These are phyloP conservation scores for Drosophila kohkoa DNA, from an alignment of 1,140 invertebrate genomes.

Conservation along the genomic window DNA sequence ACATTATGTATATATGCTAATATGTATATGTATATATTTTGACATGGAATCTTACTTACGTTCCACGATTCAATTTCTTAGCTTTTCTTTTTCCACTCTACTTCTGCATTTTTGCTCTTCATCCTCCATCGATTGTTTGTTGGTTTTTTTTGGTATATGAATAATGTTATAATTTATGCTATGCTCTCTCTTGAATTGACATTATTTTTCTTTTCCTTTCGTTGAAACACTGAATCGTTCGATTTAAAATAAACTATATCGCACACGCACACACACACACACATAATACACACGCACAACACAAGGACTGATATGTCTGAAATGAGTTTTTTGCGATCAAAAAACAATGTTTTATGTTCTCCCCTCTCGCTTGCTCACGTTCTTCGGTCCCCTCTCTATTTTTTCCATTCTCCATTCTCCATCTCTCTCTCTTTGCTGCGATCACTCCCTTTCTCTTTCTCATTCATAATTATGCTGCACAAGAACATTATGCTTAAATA, in stretches of 20 bases:
- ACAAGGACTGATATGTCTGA: slow-evolving; percentile 43
- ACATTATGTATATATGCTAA: slow-evolving; percentile 27
- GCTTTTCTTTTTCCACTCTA: background rate
- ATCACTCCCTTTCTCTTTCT: background rate
- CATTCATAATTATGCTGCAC: background rate
- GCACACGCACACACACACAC: slow-evolving; percentile 5
- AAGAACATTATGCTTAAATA: background rate
- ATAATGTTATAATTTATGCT: slow-evolving; percentile 48
- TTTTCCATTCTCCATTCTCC: background rate
- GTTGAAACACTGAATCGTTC: slow-evolving; percentile 56
- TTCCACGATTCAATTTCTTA: slow-evolving; percentile 13
- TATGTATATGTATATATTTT: slow-evolving; percentile 19
- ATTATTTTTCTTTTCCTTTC: slow-evolving; percentile 36
- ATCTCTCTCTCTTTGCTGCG: background rate
- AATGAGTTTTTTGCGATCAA: slow-evolving; percentile 11
- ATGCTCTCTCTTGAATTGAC: slow-evolving; percentile 46
- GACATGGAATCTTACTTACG: background rate
- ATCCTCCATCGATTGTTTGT: background rate
- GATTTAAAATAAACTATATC: slow-evolving; percentile 11
- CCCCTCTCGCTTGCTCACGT: background rate
- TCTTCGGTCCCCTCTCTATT: background rate
- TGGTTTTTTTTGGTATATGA: slow-evolving; percentile 45
- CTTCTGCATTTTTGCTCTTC: too few relatives aligned
- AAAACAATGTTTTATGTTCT: background rate
- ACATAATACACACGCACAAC: slow-evolving; percentile 11